These are phyloP conservation scores for Neoscelio sp. DNA, from an alignment of 2,888 invertebrate species.

Conservation along the genomic window DNA sequence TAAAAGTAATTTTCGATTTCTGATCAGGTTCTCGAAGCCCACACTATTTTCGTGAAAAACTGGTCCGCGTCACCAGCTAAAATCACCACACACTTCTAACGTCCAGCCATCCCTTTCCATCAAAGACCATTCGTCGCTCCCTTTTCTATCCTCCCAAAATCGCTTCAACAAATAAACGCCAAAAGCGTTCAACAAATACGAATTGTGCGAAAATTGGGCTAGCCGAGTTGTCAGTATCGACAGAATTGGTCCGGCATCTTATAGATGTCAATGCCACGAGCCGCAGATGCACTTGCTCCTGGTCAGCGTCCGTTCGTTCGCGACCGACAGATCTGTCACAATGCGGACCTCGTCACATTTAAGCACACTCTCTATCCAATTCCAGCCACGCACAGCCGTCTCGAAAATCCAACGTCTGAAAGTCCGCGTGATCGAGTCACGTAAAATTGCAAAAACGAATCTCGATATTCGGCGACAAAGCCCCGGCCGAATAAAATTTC, in stretches of 20 bases:
- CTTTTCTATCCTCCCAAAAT: too few relatives aligned
- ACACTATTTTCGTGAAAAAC: too few relatives aligned
- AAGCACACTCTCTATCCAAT: constrained; percentile 28
- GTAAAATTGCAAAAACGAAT: constrained; percentile 15
- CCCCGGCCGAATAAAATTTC: constrained; percentile 20
- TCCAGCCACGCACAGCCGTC: too few relatives aligned
- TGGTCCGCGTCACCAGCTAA: too few relatives aligned
- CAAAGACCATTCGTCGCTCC: too few relatives aligned
- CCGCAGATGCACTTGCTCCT: constrained; percentile 29
- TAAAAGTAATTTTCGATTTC: too few relatives aligned
- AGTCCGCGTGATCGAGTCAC: not conserved
- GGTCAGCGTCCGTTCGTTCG: constrained; percentile 24
- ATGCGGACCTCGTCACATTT: constrained; percentile 8
- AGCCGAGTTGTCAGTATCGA: constrained; percentile 15
- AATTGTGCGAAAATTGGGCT: constrained; percentile 13
- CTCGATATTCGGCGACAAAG: not conserved
- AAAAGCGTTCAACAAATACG: not conserved
- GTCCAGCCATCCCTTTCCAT: too few relatives aligned
- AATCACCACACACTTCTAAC: too few relatives aligned
- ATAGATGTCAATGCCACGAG: constrained; percentile 34
- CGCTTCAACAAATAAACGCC: constrained; percentile 10
- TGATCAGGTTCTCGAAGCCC: too few relatives aligned
- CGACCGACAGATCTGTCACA: constrained; percentile 24
- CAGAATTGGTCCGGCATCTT: constrained; percentile 23
- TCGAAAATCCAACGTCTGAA: too few relatives aligned